Conservation (phyloP, 2,797 vertebrate genomes). For the Eleutherodactylus coqui region DNA sequence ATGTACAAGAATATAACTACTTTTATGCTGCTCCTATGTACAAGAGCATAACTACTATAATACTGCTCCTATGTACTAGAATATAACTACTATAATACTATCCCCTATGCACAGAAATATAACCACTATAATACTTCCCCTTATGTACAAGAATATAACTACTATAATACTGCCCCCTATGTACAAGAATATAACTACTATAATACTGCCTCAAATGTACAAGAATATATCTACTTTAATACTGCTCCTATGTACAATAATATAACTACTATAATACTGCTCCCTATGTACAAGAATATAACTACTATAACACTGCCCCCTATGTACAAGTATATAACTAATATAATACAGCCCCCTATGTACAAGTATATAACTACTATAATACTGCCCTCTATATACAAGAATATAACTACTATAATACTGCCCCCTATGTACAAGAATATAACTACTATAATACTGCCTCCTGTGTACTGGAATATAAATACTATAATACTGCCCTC, state of each 20-base stretch:
- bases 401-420: constrained; percentile 2
- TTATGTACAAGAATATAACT: background rate
- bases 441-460: background rate
- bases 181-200: no score
- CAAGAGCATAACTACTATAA: constrained; percentile 2
- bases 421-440: no score
- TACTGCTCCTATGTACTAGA: background rate
- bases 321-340: background rate
- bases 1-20: constrained; percentile 1
- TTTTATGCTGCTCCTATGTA: background rate
- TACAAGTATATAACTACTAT: background rate
- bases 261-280: no score
- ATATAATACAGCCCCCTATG: background rate
- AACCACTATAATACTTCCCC: background rate
- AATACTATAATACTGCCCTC: background rate
- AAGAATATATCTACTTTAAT: no score
- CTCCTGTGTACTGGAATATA: background rate
- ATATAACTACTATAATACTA: background rate
- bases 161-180: background rate
- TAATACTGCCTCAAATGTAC: no score
- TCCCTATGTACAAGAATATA: no score
- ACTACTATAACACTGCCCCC: background rate
- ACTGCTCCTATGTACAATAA: no score
- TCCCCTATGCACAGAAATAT: background rate
- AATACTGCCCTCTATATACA: background rate